Evolutionary conservation across 2,888 invertebrate species (phyloP).

Genomic region (Parasteatoda lunata): DNA sequence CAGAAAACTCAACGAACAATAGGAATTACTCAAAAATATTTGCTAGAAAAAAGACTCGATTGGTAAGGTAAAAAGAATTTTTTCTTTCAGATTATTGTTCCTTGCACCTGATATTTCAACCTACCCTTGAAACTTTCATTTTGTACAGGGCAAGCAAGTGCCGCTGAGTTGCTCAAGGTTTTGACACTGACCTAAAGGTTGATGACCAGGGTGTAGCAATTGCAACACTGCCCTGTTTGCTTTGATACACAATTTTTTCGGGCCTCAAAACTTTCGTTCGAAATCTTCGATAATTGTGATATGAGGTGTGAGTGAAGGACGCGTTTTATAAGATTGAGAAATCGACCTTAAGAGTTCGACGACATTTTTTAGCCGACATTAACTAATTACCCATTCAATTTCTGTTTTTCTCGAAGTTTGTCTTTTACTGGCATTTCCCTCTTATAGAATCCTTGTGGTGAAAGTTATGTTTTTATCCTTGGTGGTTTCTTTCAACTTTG

Average conservation of each 20-base stretch:
- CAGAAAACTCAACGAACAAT: too few relatives aligned
- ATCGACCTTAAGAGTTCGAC: neutral
- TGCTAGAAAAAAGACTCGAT: neutral
- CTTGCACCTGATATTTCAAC: neutral
- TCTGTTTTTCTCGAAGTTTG: neutral
- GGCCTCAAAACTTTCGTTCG: neutral
- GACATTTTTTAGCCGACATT: neutral
- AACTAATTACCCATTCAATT: neutral
- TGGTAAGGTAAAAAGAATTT: too few relatives aligned
- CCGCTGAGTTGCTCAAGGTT: neutral
- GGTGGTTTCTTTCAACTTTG: too few relatives aligned
- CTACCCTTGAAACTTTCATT: neutral
- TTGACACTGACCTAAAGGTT: constrained; percentile 32
- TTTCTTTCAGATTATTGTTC: too few relatives aligned
- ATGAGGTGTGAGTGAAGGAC: neutral
- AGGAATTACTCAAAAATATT: neutral
- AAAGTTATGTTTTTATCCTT: neutral
- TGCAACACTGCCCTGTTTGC: constrained; percentile 24
- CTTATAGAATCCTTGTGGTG: neutral
- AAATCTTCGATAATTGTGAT: neutral
- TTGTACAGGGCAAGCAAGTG: neutral
- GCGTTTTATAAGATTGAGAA: constrained; percentile 24
- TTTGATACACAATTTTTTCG: neutral
- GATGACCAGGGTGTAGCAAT: neutral
- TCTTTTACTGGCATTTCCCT: neutral